These are phyloP conservation scores for Dinomys branickii DNA, from an alignment of 2,113 vertebrate genomes.

Conservation along the genomic window DNA sequence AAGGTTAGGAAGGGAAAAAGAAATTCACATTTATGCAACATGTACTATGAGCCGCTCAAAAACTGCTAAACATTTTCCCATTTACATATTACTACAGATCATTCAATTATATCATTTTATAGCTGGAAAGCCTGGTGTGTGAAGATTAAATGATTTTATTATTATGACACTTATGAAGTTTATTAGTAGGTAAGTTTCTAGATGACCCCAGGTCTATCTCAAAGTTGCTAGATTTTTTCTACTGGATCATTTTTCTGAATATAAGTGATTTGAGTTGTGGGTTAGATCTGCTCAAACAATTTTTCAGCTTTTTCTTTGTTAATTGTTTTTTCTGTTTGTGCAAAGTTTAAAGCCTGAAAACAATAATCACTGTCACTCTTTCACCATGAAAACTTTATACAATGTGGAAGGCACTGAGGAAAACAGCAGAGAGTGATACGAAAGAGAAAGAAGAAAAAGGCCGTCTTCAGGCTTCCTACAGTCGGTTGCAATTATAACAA, in stretches of 20 bases:
- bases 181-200: background rate
- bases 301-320: background rate
- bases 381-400: background rate
- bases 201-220: background rate
- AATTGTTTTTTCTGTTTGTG: background rate
- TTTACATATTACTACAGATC: background rate
- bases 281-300: background rate
- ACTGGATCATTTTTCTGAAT: background rate
- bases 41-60: no score
- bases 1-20: rapidly evolving
- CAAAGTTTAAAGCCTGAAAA: background rate
- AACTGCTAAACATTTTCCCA: background rate
- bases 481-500: background rate
- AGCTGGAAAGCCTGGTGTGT: background rate
- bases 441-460: background rate
- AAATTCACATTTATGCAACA: no score
- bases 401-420: background rate
- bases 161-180: background rate
- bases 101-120: background rate
- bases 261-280: background rate
- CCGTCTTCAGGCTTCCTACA: background rate
- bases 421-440: background rate
- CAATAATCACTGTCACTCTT: background rate
- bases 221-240: background rate
- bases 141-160: background rate